Evolutionary conservation across 2,888 invertebrate species (phyloP), one percentile per base, ranked within the genome.

Genomic region (Ormia ochracea): DNA sequence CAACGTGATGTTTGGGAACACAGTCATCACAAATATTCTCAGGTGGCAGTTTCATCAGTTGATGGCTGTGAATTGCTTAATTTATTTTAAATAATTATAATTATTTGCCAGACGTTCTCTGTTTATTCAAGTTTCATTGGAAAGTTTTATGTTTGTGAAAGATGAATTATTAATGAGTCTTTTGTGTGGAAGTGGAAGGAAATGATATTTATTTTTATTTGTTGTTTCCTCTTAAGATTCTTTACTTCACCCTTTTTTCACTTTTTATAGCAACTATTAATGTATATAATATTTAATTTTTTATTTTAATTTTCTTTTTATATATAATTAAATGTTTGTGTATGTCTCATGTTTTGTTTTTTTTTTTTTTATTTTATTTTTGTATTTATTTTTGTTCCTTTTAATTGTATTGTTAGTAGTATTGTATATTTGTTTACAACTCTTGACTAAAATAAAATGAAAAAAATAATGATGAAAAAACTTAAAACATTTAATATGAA

Each of bases 181-280:
- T 26, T 33, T 14, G 59, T 50, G 48, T n/a, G 1, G 12, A n/a
- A n/a, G n/a, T n/a, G n/a, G n/a, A n/a, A n/a, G n/a, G 21, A 36
- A 43, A 43, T 58, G 69, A 77, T 59, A 14, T 59, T 69, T 65
- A 43, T 38, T 65, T 61, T 33, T 50, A 76, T 77, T 73, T n/a
- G n/a, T n/a, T n/a, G n/a, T n/a, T 48, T 66, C 12, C 26, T 36
- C 3, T 74, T 12, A 33, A 23, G 9, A 1, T 77, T 63, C 69
- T 63, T 54, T 73, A 56, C 48, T 63, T 76, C 80, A 66, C n/a
- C 74, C n/a, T n/a, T 82, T 65, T 77, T 63, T 54, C 63, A 74
- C 68, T 78, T 83, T 81, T 82, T 81, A 72, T 81, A 83, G 84
- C 70, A 84, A 83, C 82, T 80, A 63, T 61, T 77, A 77, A 63